A percentile compares a stretch with the other conserved stretches of the same genome.
These are phyloP conservation scores for Stigmatopora argus DNA, from an alignment of 2,113 vertebrate species.

Conservation along the genomic window DNA sequence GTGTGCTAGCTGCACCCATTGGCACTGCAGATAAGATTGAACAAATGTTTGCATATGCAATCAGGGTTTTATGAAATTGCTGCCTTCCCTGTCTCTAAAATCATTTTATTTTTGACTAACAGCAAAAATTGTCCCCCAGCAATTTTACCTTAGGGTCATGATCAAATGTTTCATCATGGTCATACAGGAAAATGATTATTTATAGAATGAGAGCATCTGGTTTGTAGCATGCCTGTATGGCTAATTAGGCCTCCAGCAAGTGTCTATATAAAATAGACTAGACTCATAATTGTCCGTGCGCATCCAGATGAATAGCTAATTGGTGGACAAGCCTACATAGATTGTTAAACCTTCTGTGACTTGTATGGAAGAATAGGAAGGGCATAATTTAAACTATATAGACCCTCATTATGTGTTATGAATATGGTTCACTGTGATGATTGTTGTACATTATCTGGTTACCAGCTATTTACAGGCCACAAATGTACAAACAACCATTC, in stretches of 20 bases:
- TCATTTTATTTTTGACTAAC: neutral
- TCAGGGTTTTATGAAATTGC: neutral
- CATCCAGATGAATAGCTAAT: neutral
- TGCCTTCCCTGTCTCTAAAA: neutral
- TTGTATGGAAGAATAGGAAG: neutral
- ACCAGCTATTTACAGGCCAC: too few species aligned
- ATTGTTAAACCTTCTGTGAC: neutral
- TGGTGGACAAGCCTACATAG: neutral
- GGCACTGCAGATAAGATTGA: neutral
- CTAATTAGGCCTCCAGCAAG: slow-evolving; percentile 47
- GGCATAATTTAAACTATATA: neutral
- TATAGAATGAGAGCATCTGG: slow-evolving; percentile 36
- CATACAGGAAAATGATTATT: slow-evolving; percentile 28
- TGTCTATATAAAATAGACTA: neutral
- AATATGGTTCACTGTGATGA: too few species aligned
- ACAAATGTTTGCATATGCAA: neutral
- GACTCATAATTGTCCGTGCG: slow-evolving; percentile 3
- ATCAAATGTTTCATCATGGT: slow-evolving; percentile 18
- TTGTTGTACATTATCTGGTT: too few species aligned
- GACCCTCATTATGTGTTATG: too few species aligned
- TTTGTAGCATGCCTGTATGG: slow-evolving; percentile 34
- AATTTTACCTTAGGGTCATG: neutral
- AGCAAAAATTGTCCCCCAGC: neutral
- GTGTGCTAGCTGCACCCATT: neutral
- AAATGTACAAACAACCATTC: too few species aligned